Evolutionary conservation across 2,113 vertebrate species (phyloP).

Genomic region (Cyanocitta stelleri): DNA sequence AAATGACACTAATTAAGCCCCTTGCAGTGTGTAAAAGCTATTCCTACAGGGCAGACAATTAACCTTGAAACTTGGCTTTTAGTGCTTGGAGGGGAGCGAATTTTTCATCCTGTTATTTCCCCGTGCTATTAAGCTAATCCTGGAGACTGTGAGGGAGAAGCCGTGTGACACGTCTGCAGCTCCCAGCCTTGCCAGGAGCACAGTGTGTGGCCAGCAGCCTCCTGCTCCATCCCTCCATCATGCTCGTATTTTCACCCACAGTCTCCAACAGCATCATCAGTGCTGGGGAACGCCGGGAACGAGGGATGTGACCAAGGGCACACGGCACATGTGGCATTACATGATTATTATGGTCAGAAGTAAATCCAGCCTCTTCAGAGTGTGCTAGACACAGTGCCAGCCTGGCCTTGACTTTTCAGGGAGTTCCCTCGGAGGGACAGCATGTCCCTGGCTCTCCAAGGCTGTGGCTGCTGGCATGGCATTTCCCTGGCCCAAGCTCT

Average conservation of each 20-base stretch:
- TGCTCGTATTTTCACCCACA: accelerated
- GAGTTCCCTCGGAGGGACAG: background rate
- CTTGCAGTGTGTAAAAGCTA: slow-evolving; percentile 20
- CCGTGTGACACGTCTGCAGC: background rate
- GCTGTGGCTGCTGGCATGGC: background rate
- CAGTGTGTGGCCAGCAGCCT: slow-evolving; percentile 1
- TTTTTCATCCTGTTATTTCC: slow-evolving; percentile 55
- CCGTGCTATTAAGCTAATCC: slow-evolving; percentile 32
- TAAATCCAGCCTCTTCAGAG: background rate
- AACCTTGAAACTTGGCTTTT: slow-evolving; percentile 61
- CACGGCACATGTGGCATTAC: background rate
- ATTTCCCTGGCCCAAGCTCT: background rate
- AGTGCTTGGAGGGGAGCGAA: slow-evolving; percentile 37
- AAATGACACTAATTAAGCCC: slow-evolving; percentile 58
- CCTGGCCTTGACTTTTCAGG: slow-evolving; percentile 13
- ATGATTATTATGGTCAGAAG: background rate
- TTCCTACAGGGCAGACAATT: slow-evolving; percentile 52
- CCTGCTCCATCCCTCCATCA: background rate
- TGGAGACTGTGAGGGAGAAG: background rate
- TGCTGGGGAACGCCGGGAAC: accelerated
- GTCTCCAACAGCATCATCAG: background rate
- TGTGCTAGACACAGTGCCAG: background rate
- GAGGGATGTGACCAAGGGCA: background rate
- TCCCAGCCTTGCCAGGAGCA: slow-evolving; percentile 14
- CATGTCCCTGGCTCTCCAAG: background rate